Percentiles rank a stretch among this genome's conserved stretches.
Conservation (phyloP, 2,888 invertebrate species). For the Aphidius colemani region DNA sequence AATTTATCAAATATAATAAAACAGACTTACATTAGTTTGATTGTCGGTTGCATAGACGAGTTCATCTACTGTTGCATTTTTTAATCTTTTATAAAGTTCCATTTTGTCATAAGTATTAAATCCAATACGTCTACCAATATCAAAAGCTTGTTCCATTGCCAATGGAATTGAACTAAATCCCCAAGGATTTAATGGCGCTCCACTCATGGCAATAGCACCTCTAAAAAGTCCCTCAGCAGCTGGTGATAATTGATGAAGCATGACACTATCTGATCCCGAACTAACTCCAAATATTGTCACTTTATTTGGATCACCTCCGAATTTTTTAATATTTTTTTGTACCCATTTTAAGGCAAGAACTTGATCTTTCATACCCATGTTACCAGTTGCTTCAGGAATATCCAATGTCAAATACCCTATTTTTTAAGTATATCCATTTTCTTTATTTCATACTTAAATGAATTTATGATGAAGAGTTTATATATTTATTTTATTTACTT, state of each 20-base stretch:
- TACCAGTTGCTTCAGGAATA: slow-evolving; percentile 7
- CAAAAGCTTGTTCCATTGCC: background rate
- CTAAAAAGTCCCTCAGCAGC: slow-evolving; percentile 1
- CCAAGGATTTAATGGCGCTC: slow-evolving; percentile 16
- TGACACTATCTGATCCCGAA: slow-evolving; percentile 4
- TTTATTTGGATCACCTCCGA: slow-evolving; percentile 13
- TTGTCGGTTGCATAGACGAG: slow-evolving; percentile 34
- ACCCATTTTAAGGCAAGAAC: slow-evolving; percentile 13
- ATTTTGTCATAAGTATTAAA: slow-evolving; percentile 4
- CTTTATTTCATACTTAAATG: too few relatives aligned
- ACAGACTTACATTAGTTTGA: too few relatives aligned
- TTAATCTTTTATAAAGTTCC: background rate
- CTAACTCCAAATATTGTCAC: slow-evolving; percentile 15
- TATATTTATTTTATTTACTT: slow-evolving; percentile 6
- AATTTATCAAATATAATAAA: too few relatives aligned
- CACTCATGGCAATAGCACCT: slow-evolving; percentile 20
- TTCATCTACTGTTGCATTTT: slow-evolving; percentile 1
- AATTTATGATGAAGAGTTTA: too few relatives aligned
- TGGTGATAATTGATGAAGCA: slow-evolving; percentile 2
- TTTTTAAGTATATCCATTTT: too few relatives aligned
- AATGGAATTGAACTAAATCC: background rate
- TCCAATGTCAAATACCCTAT: slow-evolving; percentile 8
- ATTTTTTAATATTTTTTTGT: slow-evolving; percentile 11
- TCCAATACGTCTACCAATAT: background rate
- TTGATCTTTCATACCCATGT: slow-evolving; percentile 13